A percentile compares a stretch with the other conserved stretches of the same genome.
These are phyloP conservation scores for Apamea monoglypha DNA, from an alignment of 2,888 invertebrate species.

Conservation along the genomic window DNA sequence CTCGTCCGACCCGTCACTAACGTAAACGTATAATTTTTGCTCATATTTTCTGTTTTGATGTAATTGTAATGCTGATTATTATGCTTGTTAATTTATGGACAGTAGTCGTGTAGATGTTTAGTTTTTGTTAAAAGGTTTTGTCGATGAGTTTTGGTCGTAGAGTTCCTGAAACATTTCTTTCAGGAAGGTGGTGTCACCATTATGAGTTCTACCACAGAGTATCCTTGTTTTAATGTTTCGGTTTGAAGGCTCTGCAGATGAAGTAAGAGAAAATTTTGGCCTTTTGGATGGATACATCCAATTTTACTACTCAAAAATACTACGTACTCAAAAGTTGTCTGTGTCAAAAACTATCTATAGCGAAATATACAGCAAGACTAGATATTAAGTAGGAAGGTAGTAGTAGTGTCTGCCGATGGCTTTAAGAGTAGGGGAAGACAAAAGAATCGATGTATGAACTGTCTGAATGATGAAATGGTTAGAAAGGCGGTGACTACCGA, in stretches of 20 bases:
- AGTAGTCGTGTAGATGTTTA: background rate
- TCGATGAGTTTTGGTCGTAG: background rate
- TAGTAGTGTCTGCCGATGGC: too few species aligned
- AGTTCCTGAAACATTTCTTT: background rate
- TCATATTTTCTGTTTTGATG: constrained; percentile 67
- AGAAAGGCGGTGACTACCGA: too few species aligned
- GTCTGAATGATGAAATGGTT: too few species aligned
- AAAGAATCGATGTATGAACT: too few species aligned
- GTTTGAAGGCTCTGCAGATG: background rate
- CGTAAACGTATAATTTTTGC: constrained; percentile 71
- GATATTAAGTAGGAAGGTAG: background rate
- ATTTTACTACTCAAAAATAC: too few species aligned
- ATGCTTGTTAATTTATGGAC: constrained; percentile 4
- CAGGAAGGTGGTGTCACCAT: too few species aligned
- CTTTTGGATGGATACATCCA: too few species aligned
- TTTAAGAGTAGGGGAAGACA: too few species aligned
- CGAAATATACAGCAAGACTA: background rate
- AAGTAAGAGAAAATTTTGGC: background rate
- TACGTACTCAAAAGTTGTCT: background rate
- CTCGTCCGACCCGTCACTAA: constrained; percentile 69
- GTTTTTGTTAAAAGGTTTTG: background rate
- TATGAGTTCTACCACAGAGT: background rate
- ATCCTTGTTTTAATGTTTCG: background rate
- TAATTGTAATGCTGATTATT: constrained; percentile 35
- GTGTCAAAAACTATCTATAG: background rate